Conservation (phyloP, 2,113 vertebrate species). For the Catagonus wagneri region DNA sequence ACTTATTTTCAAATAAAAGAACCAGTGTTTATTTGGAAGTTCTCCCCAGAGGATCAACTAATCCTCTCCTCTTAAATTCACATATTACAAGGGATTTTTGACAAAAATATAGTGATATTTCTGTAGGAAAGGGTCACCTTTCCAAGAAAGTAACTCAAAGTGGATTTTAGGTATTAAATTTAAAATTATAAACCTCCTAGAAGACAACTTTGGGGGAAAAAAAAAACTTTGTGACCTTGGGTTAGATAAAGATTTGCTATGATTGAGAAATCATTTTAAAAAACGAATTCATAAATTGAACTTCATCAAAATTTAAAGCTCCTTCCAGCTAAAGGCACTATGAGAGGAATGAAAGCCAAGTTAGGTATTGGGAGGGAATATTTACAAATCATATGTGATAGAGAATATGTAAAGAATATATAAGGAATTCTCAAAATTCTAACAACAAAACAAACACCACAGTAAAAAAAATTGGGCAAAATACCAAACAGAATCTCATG, state of each 20-base stretch:
- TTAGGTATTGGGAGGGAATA: not conserved
- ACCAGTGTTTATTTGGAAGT: not conserved
- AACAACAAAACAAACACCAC: not conserved
- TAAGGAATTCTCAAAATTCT: not conserved
- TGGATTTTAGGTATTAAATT: not conserved
- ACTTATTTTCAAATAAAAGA: conserved; percentile 32
- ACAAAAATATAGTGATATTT: not conserved
- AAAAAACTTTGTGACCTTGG: not conserved
- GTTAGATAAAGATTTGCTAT: not conserved
- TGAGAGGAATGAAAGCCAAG: not conserved
- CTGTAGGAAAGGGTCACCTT: not conserved
- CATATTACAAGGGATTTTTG: not conserved
- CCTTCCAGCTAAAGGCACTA: not conserved
- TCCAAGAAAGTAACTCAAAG: not conserved
- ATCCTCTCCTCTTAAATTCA: not conserved
- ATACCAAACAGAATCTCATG: not conserved
- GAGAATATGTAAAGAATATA: not conserved
- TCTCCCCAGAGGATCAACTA: not conserved
- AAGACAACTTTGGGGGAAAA: not conserved
- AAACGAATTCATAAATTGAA: not conserved
- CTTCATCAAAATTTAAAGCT: conserved; percentile 16
- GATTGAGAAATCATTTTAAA: not conserved
- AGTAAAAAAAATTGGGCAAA: not conserved
- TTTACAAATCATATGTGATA: not conserved
- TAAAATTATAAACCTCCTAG: not conserved